A percentile compares a stretch with the other conserved stretches of the same genome.
Conservation (phyloP, 2,113 vertebrate genomes). For the Hippoglossus stenolepis region DNA sequence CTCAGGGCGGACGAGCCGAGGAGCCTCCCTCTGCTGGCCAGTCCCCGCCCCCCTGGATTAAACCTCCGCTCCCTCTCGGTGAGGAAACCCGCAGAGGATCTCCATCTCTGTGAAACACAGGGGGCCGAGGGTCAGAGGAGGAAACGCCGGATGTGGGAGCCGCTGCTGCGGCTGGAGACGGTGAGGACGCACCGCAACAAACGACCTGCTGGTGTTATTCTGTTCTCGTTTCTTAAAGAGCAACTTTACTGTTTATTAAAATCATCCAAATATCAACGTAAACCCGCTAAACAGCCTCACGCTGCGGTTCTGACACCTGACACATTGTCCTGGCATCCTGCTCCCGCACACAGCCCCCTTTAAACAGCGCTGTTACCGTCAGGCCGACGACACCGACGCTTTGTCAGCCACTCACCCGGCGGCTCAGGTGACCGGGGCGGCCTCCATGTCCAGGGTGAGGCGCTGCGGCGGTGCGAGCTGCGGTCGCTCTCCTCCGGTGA, state of each 20-base stretch:
- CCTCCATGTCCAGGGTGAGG: constrained; percentile 28
- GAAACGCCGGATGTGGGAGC: background rate
- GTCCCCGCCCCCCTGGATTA: constrained; percentile 54
- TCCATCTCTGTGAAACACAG: constrained; percentile 70
- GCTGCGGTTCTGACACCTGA: constrained; percentile 35
- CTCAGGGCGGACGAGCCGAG: constrained; percentile 40
- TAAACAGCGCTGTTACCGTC: constrained; percentile 11
- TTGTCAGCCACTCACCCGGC: constrained; percentile 46
- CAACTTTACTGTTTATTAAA: too few relatives aligned
- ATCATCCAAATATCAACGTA: background rate
- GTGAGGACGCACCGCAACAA: background rate
- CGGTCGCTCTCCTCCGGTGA: background rate
- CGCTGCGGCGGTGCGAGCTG: background rate
- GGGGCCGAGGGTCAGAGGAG: background rate
- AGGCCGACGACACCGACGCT: constrained; percentile 26
- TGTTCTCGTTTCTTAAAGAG: background rate
- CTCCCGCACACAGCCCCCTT: constrained; percentile 21
- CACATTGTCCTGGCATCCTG: constrained; percentile 74
- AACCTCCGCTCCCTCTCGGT: constrained; percentile 59
- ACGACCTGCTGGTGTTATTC: background rate
- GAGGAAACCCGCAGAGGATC: constrained; percentile 57
- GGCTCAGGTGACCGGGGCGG: constrained; percentile 48
- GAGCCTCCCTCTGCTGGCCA: constrained; percentile 32
- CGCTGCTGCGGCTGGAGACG: background rate
- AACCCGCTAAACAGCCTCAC: background rate